phyloP scores from a whole-genome alignment of 2,113 vertebrate species.

The Procapra przewalskii region DNA sequence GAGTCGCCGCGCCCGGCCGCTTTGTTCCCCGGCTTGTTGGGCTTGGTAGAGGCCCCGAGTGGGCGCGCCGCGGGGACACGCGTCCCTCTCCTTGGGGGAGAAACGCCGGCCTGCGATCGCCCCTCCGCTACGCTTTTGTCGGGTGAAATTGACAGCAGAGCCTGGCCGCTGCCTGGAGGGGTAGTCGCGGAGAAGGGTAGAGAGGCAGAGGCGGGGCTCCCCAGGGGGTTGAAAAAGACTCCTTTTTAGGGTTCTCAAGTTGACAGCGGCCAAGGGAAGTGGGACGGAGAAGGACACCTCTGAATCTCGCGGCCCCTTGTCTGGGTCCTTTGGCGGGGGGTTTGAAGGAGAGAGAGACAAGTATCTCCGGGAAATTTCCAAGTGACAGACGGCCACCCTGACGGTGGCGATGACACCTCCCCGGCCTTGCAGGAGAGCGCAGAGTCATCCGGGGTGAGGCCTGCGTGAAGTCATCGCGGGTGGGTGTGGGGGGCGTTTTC shows the following conservation, averaged over 20 bases:
- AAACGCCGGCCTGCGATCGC: neutral
- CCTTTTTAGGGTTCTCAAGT: constrained; percentile 29
- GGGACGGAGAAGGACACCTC: neutral
- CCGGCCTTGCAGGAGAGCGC: constrained; percentile 3
- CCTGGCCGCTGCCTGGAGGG: constrained; percentile 57
- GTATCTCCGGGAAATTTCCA: neutral
- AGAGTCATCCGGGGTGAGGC: constrained; percentile 64
- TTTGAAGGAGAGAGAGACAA: neutral
- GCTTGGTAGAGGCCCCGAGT: neutral
- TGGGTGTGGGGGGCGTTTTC: neutral
- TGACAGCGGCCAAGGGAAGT: neutral
- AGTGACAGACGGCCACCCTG: neutral
- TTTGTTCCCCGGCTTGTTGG: constrained; percentile 51
- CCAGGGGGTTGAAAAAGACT: neutral
- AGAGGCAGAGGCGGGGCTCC: constrained; percentile 21
- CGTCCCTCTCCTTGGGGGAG: neutral
- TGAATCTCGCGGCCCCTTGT: neutral
- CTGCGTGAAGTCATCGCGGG: constrained; percentile 17
- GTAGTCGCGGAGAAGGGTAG: constrained; percentile 8
- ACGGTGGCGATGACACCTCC: neutral
- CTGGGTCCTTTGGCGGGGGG: neutral
- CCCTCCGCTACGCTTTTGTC: constrained; percentile 72
- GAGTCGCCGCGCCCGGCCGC: constrained; percentile 4
- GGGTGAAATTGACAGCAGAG: constrained; percentile 44
- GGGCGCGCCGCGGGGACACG: neutral